These are phyloP conservation scores for Ceriagrion tenellum DNA, from an alignment of 2,888 invertebrate species.

Conservation along the genomic window DNA sequence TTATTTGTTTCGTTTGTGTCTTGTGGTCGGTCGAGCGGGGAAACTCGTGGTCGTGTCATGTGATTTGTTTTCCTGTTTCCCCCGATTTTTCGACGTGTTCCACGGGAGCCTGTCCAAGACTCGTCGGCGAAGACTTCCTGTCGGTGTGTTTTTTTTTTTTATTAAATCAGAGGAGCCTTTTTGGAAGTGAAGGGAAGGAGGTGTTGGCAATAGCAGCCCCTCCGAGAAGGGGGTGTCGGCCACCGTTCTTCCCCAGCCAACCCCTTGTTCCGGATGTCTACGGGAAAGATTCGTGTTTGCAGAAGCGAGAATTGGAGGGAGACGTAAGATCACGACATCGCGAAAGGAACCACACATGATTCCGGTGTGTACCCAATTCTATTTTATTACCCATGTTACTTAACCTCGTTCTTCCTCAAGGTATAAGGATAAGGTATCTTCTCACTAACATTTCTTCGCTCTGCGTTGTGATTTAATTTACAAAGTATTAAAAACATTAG, in stretches of 20 bases:
- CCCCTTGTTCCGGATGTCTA: background rate
- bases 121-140: background rate
- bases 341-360: constrained; percentile 31
- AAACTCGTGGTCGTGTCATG: too few relatives aligned
- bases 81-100: background rate
- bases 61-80: too few relatives aligned
- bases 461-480: too few relatives aligned
- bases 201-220: background rate
- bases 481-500: too few relatives aligned
- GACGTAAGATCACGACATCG: background rate
- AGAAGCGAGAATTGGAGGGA: background rate
- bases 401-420: background rate
- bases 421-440: too few relatives aligned
- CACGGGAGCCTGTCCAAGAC: background rate
- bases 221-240: background rate
- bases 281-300: background rate
- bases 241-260: background rate
- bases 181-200: too few relatives aligned
- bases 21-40: too few relatives aligned
- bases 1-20: too few relatives aligned
- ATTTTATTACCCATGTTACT: background rate
- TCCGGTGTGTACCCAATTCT: background rate
- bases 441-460: too few relatives aligned
- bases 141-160: background rate
- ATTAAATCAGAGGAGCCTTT: background rate